Evolutionary conservation across 2,113 vertebrate species (phyloP).

Genomic region (Corynorhinus townsendii): DNA sequence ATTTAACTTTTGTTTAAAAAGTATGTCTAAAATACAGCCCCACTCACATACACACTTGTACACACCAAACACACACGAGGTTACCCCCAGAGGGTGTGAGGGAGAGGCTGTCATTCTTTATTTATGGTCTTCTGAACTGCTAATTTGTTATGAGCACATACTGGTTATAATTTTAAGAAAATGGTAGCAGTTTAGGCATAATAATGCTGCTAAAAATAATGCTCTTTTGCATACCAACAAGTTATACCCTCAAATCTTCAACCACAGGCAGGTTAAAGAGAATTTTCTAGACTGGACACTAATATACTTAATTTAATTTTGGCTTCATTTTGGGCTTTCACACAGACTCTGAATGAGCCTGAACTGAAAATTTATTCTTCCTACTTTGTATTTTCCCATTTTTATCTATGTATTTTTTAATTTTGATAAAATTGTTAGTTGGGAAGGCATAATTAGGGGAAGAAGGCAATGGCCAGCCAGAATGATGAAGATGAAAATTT

Average conservation of each 20-base stretch:
- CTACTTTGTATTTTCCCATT: not conserved
- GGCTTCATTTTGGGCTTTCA: not conserved
- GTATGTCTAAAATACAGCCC: not conserved
- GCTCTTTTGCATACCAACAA: not conserved
- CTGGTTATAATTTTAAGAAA: not conserved
- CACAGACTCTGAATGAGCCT: not conserved
- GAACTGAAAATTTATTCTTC: not conserved
- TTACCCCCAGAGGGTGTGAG: fast-evolving
- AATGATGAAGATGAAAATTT: not conserved
- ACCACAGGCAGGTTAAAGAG: not conserved
- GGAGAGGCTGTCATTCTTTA: not conserved
- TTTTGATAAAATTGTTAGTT: not conserved
- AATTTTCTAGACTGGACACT: not conserved
- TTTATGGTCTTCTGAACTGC: not conserved
- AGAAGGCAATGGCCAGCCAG: not conserved
- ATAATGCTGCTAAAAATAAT: not conserved
- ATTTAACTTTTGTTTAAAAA: not conserved
- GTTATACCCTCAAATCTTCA: not conserved
- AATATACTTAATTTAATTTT: not conserved
- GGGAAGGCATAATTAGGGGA: not conserved
- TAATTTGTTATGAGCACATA: not conserved
- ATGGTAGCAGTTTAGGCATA: not conserved
- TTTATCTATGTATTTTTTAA: not conserved
- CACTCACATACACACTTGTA: not conserved
- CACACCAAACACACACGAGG: not conserved